Evolutionary conservation across 2,113 vertebrate species (phyloP), one percentile per base, ranked within the genome.

Genomic region (Bos javanicus): DNA sequence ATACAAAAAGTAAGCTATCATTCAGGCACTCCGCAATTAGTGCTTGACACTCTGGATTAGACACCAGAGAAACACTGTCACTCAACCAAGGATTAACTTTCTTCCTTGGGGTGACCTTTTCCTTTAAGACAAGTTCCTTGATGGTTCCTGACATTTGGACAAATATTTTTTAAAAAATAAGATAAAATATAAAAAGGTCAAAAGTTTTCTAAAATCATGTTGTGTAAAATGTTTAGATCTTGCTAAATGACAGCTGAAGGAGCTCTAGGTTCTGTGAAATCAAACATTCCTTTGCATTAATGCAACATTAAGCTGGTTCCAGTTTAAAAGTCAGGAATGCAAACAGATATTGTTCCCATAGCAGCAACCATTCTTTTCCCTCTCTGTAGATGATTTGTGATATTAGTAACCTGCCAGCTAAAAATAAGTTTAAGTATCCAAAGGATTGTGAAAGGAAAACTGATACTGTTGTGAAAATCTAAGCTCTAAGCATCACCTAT

Each of bases 131-230:
- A 97, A 82, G 81, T 94, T 11, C 26, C 33, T 90, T 96, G 84
- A 98, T 92, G 33, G 36, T 28, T 94, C 8, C n/a, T 91, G 97
- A 76, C 95, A 98, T 98, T 96, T 97, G 6, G 56, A 94, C 15
- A 92, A 90, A 97, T 81, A 30, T 26, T 71, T 57, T 0, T 14
- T 28, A 59, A 36, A 83, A 94, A 87, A 91, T 74, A 82, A 80
- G 94, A 87, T 87, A 97, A 94, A 95, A 76, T 60, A 9, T 88
- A n/a, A 96, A 97, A 97, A 97, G 95, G 97, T 97, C 91, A 97
- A 98, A 96, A 90, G 43, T 95, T 96, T 87, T 90, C 74, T 90
- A 88, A 98, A 97, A 90, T 71, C 64, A 82, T 81, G 64, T 91
- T 90, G 28, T 90, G 9, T 94, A 87, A 96, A 98, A 96, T 90